phyloP scores from a whole-genome alignment of 2,888 invertebrate genomes.

The Caradrina kadenii region DNA sequence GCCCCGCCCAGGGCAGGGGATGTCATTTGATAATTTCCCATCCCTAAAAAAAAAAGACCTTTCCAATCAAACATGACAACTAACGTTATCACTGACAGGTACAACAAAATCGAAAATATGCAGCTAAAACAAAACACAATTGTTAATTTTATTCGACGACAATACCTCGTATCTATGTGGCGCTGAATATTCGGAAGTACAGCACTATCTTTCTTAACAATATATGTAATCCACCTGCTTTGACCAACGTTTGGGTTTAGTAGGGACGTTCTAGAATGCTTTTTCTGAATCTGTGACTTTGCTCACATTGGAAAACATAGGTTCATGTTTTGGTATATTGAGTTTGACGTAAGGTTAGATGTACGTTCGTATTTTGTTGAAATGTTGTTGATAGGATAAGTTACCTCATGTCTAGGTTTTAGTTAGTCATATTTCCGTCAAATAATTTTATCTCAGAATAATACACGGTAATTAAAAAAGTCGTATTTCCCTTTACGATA shows the following conservation, averaged over 20 bases:
- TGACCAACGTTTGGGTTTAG: slow-evolving; percentile 10
- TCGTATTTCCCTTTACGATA: too few relatives aligned
- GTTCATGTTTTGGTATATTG: background rate
- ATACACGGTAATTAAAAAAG: too few relatives aligned
- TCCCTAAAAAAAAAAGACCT: too few relatives aligned
- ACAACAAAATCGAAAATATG: slow-evolving; percentile 27
- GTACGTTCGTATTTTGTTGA: too few relatives aligned
- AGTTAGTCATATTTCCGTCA: too few relatives aligned
- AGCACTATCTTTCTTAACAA: slow-evolving; percentile 30
- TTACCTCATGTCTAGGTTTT: too few relatives aligned
- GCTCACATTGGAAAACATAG: background rate
- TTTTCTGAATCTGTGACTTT: slow-evolving; percentile 11
- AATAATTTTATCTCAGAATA: too few relatives aligned
- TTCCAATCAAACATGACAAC: slow-evolving; percentile 22
- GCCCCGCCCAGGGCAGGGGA: too few relatives aligned
- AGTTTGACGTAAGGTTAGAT: background rate
- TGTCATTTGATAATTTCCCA: too few relatives aligned
- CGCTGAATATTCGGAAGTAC: slow-evolving; percentile 42
- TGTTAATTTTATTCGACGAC: slow-evolving; percentile 37
- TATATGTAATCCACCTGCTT: slow-evolving; percentile 26
- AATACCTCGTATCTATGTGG: slow-evolving; percentile 25
- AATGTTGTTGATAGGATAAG: too few relatives aligned
- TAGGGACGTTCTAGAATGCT: slow-evolving; percentile 17
- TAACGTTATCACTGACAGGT: slow-evolving; percentile 39
- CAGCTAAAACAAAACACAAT: slow-evolving; percentile 43